Conservation (phyloP, 2,888 invertebrate genomes). For the Artemia sinica region DNA sequence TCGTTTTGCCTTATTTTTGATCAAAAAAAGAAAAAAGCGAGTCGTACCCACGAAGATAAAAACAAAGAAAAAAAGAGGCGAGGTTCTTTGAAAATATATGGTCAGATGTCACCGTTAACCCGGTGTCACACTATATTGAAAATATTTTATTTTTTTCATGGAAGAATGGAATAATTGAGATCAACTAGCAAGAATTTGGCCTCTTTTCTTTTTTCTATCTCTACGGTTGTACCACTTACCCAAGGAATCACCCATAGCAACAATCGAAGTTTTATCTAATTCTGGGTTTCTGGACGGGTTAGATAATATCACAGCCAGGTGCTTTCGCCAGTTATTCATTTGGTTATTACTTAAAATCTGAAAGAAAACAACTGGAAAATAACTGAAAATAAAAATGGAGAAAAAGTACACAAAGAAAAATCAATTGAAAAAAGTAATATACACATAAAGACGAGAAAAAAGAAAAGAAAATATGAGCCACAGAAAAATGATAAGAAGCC, state of each 20-base stretch:
- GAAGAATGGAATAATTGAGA: too few relatives aligned
- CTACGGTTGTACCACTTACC: conserved; percentile 31
- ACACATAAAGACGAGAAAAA: conserved; percentile 1
- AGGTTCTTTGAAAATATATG: too few relatives aligned
- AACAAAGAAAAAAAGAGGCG: too few relatives aligned
- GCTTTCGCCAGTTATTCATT: conserved; percentile 77
- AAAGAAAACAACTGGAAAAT: conserved; percentile 16
- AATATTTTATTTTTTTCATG: too few relatives aligned
- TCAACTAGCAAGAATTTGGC: too few relatives aligned
- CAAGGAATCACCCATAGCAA: conserved; percentile 48
- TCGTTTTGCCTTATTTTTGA: too few relatives aligned
- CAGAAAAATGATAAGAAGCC: neutral
- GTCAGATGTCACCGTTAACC: too few relatives aligned
- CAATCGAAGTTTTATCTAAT: conserved; percentile 52
- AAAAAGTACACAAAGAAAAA: conserved; percentile 12
- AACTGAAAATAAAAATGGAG: neutral
- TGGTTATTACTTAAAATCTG: conserved; percentile 36
- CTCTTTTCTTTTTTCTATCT: too few relatives aligned
- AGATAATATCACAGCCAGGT: conserved; percentile 84
- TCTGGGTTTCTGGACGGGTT: conserved; percentile 54
- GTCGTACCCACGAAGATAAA: too few relatives aligned
- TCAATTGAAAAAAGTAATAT: conserved; percentile 13
- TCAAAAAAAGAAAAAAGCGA: too few relatives aligned
- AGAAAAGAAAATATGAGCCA: conserved; percentile 31
- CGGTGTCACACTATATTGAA: too few relatives aligned